Evolutionary conservation across 92 coral and sea anemone species (phyloP).

Genomic region (Diadumene lineata): DNA sequence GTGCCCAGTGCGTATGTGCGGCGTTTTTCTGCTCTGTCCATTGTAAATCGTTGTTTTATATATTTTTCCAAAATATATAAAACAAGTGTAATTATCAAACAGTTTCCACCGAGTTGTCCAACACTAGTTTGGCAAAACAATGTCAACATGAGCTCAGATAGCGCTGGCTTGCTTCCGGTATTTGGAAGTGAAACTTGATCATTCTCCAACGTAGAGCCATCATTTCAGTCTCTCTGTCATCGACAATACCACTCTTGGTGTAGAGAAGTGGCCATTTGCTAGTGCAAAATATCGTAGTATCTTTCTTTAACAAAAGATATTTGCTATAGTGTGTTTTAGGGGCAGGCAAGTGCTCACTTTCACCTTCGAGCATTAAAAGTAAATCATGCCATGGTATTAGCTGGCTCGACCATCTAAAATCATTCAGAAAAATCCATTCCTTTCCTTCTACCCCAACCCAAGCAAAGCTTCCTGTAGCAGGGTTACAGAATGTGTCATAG

Average conservation of each 20-base stretch:
- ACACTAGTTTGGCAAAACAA: slow-evolving; percentile 8
- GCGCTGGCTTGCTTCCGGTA: slow-evolving; percentile 30
- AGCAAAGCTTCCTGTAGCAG: slow-evolving; percentile 47
- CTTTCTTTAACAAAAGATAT: slow-evolving; percentile 32
- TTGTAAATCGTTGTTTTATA: too few species aligned
- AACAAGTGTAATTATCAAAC: too few species aligned
- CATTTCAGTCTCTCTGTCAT: slow-evolving; percentile 55
- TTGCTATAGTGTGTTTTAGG: slow-evolving; percentile 54
- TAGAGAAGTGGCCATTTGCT: slow-evolving; percentile 34
- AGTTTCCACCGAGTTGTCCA: too few species aligned
- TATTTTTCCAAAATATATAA: too few species aligned
- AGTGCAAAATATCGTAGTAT: too few species aligned
- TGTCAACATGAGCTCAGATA: slow-evolving; percentile 31
- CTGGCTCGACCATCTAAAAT: slow-evolving; percentile 33
- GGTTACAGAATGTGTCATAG: too few species aligned
- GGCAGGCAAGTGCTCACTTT: slow-evolving; percentile 51
- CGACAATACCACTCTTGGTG: slow-evolving; percentile 25
- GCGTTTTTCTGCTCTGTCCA: slow-evolving; percentile 10
- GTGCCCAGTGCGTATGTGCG: background rate
- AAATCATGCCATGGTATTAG: slow-evolving; percentile 50
- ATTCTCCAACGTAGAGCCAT: slow-evolving; percentile 40
- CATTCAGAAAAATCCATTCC: slow-evolving; percentile 48
- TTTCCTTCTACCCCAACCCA: slow-evolving; percentile 46
- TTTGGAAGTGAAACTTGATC: slow-evolving; percentile 14
- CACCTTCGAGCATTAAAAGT: slow-evolving; percentile 49